These are phyloP conservation scores for Triplophysa rosa DNA, from an alignment of 2,113 vertebrate genomes.

Conservation along the genomic window DNA sequence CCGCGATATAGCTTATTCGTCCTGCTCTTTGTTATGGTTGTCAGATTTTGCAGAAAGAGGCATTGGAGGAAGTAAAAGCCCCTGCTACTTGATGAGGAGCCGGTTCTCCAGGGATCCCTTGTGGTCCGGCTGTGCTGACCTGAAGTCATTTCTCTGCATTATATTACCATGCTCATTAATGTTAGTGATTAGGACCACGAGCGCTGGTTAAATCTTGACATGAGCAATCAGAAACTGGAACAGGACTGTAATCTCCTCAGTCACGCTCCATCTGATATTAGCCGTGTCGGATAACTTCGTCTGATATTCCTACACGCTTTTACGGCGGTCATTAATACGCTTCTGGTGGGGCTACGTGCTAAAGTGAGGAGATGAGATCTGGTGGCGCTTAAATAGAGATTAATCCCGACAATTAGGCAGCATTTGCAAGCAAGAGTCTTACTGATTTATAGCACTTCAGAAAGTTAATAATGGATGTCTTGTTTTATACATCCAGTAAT, in stretches of 20 bases:
- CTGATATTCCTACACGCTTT: constrained; percentile 51
- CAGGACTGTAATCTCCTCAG: constrained; percentile 27
- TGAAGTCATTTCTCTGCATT: constrained; percentile 60
- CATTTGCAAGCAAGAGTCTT: background rate
- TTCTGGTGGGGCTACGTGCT: constrained; percentile 51
- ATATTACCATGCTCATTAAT: constrained; percentile 67
- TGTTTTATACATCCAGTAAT: constrained; percentile 35
- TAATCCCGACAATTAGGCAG: constrained; percentile 21
- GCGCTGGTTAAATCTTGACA: constrained; percentile 22
- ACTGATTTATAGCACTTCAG: constrained; percentile 10
- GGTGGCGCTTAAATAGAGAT: constrained; percentile 7
- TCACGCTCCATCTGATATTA: constrained; percentile 19
- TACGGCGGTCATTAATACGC: constrained; percentile 55
- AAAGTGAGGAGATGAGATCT: constrained; percentile 28
- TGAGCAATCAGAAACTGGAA: constrained; percentile 15
- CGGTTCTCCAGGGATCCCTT: constrained; percentile 42
- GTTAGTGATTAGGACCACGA: constrained; percentile 58
- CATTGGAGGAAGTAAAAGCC: constrained; percentile 40
- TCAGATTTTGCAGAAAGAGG: background rate
- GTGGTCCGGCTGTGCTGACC: constrained; percentile 59
- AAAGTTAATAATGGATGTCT: constrained; percentile 29
- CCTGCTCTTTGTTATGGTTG: background rate
- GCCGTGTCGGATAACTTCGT: constrained; percentile 52
- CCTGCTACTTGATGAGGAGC: constrained; percentile 38
- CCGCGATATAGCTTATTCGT: background rate